A percentile compares a stretch with the other conserved stretches of the same genome.
These are phyloP conservation scores for Rhagium mordax DNA, from an alignment of 2,888 invertebrate species.

Conservation along the genomic window DNA sequence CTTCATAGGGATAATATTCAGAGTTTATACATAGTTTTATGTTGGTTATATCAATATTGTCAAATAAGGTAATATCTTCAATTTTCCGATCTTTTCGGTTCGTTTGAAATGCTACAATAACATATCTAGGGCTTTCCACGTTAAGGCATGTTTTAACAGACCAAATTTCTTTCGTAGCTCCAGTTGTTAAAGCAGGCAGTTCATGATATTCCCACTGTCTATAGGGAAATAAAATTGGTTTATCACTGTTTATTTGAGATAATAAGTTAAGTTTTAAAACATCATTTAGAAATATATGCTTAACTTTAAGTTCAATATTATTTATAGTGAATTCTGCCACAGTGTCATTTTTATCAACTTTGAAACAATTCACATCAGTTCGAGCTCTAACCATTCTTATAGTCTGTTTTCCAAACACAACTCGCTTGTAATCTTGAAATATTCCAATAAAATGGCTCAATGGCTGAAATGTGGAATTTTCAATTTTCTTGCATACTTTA, in stretches of 20 bases:
- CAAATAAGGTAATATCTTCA: no score
- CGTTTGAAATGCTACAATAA: constrained; percentile 42
- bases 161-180: constrained; percentile 39
- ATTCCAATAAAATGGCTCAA: constrained; percentile 41
- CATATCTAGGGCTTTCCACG: constrained; percentile 40
- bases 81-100: no score
- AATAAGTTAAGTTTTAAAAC: constrained; percentile 38
- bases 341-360: not conserved
- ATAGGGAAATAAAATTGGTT: constrained; percentile 37
- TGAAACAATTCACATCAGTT: constrained; percentile 39
- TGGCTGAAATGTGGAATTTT: constrained; percentile 46
- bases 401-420: constrained; percentile 38
- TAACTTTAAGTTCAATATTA: constrained; percentile 38
- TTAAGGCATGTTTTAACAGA: constrained; percentile 36
- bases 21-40: no score
- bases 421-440: constrained; percentile 40
- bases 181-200: constrained; percentile 33
- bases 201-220: constrained; percentile 45
- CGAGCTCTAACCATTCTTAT: constrained; percentile 40
- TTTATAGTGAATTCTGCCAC: constrained; percentile 20
- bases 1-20: no score
- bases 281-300: constrained; percentile 41
- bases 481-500: constrained; percentile 36
- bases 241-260: constrained; percentile 29
- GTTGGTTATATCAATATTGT: no score